Conservation (phyloP, 2,113 vertebrate species). For the Kobus ellipsiprymnus region DNA sequence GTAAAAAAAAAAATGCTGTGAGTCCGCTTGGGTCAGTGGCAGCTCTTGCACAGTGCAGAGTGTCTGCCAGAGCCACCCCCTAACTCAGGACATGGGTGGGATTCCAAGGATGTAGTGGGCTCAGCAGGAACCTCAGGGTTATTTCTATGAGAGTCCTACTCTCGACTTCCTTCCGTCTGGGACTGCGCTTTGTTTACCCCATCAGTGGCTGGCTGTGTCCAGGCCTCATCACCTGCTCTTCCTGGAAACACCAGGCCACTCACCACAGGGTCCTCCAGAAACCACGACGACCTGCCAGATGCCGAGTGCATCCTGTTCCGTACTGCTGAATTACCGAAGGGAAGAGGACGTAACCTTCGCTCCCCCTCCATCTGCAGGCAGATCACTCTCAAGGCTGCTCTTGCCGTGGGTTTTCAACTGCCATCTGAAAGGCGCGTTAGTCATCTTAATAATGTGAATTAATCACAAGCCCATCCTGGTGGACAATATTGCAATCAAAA, state of each 20-base stretch:
- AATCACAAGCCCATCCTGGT: not conserved
- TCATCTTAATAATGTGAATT: constrained; percentile 23
- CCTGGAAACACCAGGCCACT: not conserved
- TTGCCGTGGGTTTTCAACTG: not conserved
- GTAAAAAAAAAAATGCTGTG: not conserved
- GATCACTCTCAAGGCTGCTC: not conserved
- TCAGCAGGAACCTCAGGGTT: not conserved
- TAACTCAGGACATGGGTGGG: not conserved
- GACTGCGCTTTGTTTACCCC: not conserved
- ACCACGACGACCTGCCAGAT: rapidly evolving
- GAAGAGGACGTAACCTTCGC: not conserved
- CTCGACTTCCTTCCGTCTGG: not conserved
- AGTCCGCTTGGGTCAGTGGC: not conserved
- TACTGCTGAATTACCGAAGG: not conserved
- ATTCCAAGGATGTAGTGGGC: rapidly evolving
- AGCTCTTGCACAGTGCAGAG: not conserved
- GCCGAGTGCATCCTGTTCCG: not conserved
- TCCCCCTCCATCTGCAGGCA: not conserved
- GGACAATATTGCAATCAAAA: constrained; percentile 57
- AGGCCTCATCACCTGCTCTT: not conserved
- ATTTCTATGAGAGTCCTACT: not conserved
- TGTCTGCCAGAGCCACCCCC: not conserved
- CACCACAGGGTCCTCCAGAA: not conserved
- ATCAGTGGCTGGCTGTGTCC: not conserved
- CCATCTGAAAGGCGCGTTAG: not conserved